These are phyloP conservation scores for Phataginus tetradactyla DNA, from an alignment of 2,797 vertebrate species.

Conservation along the genomic window DNA sequence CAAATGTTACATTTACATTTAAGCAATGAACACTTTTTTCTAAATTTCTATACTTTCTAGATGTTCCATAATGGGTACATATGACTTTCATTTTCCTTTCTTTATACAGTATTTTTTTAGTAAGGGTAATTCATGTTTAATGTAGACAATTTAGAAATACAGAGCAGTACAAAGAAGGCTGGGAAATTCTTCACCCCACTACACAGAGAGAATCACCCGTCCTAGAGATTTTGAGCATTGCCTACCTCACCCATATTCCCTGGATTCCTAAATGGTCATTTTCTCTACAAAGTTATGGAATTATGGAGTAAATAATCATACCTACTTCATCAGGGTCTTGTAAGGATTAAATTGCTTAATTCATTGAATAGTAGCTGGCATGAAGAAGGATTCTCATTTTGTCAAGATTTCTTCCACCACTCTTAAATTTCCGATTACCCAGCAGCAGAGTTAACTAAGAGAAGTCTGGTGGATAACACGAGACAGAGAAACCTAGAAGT, in stretches of 20 bases:
- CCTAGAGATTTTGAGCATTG: not conserved
- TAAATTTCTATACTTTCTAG: not conserved
- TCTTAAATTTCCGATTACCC: not conserved
- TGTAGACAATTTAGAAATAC: not conserved
- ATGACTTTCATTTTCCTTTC: constrained; percentile 25
- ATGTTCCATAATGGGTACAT: not conserved
- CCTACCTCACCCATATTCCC: not conserved
- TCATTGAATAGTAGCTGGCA: not conserved
- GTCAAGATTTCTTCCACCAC: constrained; percentile 8
- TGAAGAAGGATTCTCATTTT: constrained; percentile 48
- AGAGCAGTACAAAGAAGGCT: not conserved
- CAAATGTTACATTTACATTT: constrained; percentile 25
- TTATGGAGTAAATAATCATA: not conserved
- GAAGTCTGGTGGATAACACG: not conserved
- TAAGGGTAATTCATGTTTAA: not conserved
- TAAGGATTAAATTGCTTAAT: constrained; percentile 16
- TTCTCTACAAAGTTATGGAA: not conserved
- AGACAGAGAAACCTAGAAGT: not conserved
- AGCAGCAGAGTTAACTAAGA: not conserved
- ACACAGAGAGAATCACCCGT: not conserved
- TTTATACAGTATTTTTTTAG: constrained; percentile 36
- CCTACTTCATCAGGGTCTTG: not conserved
- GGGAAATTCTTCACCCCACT: not conserved
- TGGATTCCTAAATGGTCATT: not conserved
- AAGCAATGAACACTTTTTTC: not conserved